Conservation (phyloP, 2,888 invertebrate genomes). For the Chelonus formosanus region DNA sequence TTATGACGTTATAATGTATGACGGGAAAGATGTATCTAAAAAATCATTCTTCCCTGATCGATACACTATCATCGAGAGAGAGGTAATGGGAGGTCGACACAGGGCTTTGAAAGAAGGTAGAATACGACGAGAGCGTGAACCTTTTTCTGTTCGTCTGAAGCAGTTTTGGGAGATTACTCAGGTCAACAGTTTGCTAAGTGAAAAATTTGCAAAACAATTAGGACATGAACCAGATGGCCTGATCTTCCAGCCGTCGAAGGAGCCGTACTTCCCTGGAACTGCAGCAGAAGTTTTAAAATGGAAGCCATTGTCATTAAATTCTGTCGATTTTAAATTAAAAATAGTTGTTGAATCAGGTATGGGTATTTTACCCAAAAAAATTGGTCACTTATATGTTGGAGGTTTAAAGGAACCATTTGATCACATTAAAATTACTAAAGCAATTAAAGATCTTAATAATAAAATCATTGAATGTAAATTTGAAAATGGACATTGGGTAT, state of each 20-base stretch:
- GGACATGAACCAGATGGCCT: constrained; percentile 95
- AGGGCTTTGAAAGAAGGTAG: constrained; percentile 80
- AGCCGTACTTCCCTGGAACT: constrained; percentile 70
- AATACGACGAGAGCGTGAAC: constrained; percentile 80
- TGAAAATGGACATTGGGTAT: constrained; percentile 76
- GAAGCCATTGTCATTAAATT: constrained; percentile 72
- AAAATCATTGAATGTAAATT: constrained; percentile 96
- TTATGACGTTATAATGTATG: constrained; percentile 84
- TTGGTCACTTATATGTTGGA: constrained; percentile 84
- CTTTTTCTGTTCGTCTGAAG: constrained; percentile 90
- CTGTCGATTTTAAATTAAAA: constrained; percentile 93
- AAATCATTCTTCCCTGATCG: constrained; percentile 80
- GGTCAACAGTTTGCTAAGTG: no score
- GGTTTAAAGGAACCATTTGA: constrained; percentile 75
- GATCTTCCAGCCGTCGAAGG: no score
- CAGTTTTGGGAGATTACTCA: constrained; percentile 88
- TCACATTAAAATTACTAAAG: constrained; percentile 81
- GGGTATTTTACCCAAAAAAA: constrained; percentile 68
- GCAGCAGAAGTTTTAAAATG: constrained; percentile 92
- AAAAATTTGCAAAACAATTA: constrained; percentile 72
- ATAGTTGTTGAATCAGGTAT: constrained; percentile 71
- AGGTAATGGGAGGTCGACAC: constrained; percentile 75
- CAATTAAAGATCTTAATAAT: constrained; percentile 80
- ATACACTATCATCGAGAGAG: constrained; percentile 77
- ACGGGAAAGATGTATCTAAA: constrained; percentile 68